Evolutionary conservation across 1,140 invertebrate species (phyloP), one percentile per base, ranked within the genome.

Genomic region (Nymphalis io): DNA sequence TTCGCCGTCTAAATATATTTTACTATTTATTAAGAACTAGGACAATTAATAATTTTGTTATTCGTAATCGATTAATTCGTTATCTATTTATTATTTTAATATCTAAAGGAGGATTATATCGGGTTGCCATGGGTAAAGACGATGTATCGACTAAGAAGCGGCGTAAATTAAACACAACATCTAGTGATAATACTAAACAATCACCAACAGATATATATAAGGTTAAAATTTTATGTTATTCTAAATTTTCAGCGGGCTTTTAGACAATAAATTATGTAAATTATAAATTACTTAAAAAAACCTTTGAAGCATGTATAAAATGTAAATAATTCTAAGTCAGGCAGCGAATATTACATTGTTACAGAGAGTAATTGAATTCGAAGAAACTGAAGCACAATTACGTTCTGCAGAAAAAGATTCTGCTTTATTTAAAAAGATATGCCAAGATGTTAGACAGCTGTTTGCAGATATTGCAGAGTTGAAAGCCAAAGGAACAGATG

Each of bases 331-430:
- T n/a, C n/a, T n/a, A n/a, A n/a, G n/a, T n/a, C n/a, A n/a, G n/a
- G n/a, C n/a, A n/a, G n/a, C n/a, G n/a, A n/a, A n/a, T n/a, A n/a
- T n/a, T n/a, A n/a, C n/a, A 20, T 10, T 66, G 53, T 92, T 91
- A 8, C 71, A 95, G 94, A 93, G 91, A 82, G 94, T 95, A 51
- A 93, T 95, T 55, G 92, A 93, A 68, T 94, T 93, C 74, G 96
- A 97, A 89, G 96, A 96, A 85, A 92, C 94, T 62, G 95, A 96
- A 91, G 95, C 95, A 40, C 86, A 93, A 40, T 83, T 92, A 51
- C 87, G 95, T 70, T 93, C 94, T 57, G 92, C 94, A 10, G 93
- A 94, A 13, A 92, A 93, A 76, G 96, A 96, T 92, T 93, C 94
- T 3, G 81, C 92, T 68, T 88, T 93, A n/a, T 96, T 95, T 79